Evolutionary conservation across 2,797 vertebrate genomes (phyloP).

Genomic region (Hippopotamyrus pictus): DNA sequence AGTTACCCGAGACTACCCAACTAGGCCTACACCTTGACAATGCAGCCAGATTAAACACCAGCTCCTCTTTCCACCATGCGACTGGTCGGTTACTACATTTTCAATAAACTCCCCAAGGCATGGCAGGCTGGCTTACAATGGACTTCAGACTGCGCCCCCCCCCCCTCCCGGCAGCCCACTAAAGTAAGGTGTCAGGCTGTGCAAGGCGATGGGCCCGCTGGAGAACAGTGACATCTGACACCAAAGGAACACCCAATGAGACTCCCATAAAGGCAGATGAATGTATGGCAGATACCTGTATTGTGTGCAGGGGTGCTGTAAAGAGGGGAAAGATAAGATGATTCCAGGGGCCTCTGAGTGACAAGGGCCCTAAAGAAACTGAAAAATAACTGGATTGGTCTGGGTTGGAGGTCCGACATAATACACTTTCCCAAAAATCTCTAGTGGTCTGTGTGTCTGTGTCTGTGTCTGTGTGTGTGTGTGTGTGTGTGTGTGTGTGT

Average conservation of each 20-base stretch:
- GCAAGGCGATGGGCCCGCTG: background rate
- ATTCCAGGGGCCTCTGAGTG: background rate
- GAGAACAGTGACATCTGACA: background rate
- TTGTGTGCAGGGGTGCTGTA: background rate
- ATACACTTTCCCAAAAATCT: background rate
- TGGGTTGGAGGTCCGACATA: background rate
- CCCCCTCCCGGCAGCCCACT: background rate
- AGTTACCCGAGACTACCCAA: background rate
- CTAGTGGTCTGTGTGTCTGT: background rate
- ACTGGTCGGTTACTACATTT: background rate
- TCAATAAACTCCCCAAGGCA: background rate
- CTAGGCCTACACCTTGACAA: background rate
- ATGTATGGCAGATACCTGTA: background rate
- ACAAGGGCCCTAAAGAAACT: background rate
- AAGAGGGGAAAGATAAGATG: background rate
- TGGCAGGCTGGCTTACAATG: constrained; percentile 6
- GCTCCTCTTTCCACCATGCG: background rate
- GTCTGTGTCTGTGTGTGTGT: background rate
- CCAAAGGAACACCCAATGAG: background rate
- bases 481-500: background rate
- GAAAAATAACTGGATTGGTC: background rate
- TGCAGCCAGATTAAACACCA: background rate
- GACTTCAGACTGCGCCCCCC: background rate
- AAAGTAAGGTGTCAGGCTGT: constrained; percentile 14
- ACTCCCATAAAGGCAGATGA: background rate